Percentiles rank a stretch among this genome's conserved stretches.
Evolutionary conservation across 2,113 vertebrate genomes (phyloP).

Genomic region (Nematolebias whitei): DNA sequence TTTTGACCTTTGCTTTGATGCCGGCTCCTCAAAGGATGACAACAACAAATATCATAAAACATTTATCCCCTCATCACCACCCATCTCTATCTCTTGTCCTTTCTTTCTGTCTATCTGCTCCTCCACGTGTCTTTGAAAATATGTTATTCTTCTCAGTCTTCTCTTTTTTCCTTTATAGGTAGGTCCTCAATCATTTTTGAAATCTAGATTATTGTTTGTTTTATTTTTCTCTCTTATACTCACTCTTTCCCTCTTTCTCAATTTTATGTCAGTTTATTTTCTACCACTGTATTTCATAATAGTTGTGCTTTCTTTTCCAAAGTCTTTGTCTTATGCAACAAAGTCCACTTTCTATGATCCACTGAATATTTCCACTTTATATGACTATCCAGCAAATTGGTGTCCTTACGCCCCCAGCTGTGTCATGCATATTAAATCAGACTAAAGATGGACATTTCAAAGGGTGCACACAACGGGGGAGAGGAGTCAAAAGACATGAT

Average conservation of each 20-base stretch:
- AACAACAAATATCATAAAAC: constrained; percentile 22
- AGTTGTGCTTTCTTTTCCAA: constrained; percentile 25
- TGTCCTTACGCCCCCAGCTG: constrained; percentile 31
- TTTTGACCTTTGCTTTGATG: constrained; percentile 42
- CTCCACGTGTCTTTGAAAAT: constrained; percentile 34
- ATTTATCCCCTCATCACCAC: constrained; percentile 12
- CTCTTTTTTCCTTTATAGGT: too few species aligned
- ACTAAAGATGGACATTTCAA: constrained; percentile 51
- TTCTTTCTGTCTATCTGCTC: neutral
- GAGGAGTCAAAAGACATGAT: constrained; percentile 39
- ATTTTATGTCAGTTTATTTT: neutral
- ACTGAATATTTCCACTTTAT: constrained; percentile 22
- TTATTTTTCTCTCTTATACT: neutral
- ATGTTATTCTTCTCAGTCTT: neutral
- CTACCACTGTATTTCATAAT: constrained; percentile 18
- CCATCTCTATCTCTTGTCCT: neutral
- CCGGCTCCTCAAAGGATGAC: constrained; percentile 7
- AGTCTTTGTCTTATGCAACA: constrained; percentile 25
- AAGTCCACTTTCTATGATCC: constrained; percentile 17
- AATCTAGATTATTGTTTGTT: neutral
- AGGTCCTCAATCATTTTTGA: too few species aligned
- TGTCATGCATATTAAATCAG: constrained; percentile 52
- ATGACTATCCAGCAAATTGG: constrained; percentile 32
- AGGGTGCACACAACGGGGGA: constrained; percentile 27
- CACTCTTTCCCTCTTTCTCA: neutral